Evolutionary conservation across 2,113 vertebrate species (phyloP), one percentile per base, ranked within the genome.

Genomic region (Coreoperca whiteheadi): DNA sequence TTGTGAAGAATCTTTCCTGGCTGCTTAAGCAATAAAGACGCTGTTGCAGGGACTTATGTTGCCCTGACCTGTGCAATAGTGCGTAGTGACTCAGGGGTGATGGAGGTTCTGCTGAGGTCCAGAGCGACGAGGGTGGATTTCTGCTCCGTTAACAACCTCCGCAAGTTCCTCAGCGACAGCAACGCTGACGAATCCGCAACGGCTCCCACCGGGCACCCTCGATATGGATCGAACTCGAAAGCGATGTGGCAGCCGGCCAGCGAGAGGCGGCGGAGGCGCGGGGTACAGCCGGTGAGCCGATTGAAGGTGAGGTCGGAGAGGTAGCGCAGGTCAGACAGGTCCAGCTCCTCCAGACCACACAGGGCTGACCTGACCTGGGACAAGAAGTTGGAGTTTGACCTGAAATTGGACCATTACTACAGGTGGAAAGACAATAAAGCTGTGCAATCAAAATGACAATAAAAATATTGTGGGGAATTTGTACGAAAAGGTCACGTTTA

Each of bases 231-330:
- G 1, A 95, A 94, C 82, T 96, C 95, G 0, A 97, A 97, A 30
- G 94, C 94, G 1, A 97, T 94, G 69, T 96, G 96, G 91, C 96
- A 97, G 53, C 96, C 96, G 1, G 96, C 96, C 81, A 97, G 94
- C 2, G 95, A 93, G 60, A 97, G 95, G 30, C 69, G 83, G 30
- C 87, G 85, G 34, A 97, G 93, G 51, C 14, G 74, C 0, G 95
- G 95, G 1, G 94, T 94, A 89, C 96, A 97, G 66, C 92, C 60
- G 0, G 95, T 95, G 69, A 97, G 94, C 21, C 93, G 94, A 46
- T 93, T 97, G 81, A 97, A 97, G 75, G 95, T 96, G 84, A 95
- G 89, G 83, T 97, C 96, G 0, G 95, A 95, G 57, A 97, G 95
- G 83, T 96, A 96, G 51, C 94, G 92, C 3, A 98, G 89, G 80